phyloP scores from a whole-genome alignment of 2,113 vertebrate species.

The Megaceryle maxima region DNA sequence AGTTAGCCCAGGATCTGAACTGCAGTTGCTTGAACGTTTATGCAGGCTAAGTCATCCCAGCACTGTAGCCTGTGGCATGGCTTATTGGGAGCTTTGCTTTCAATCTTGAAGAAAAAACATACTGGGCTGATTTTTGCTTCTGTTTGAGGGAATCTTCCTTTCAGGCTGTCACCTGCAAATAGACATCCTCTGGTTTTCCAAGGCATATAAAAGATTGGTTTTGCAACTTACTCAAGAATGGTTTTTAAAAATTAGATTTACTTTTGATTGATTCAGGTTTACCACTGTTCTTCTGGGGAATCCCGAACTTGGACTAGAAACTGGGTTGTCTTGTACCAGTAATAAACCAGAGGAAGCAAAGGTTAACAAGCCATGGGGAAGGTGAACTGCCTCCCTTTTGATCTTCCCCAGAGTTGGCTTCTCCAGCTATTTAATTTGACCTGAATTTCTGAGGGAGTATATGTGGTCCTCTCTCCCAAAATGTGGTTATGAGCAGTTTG shows the following conservation, averaged over 20 bases:
- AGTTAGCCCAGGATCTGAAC: background rate
- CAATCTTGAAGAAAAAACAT: background rate
- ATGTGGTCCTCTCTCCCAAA: background rate
- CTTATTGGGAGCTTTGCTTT: background rate
- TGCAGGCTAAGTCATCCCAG: background rate
- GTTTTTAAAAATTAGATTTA: background rate
- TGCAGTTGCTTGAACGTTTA: background rate
- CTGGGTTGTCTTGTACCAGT: background rate
- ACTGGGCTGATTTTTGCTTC: background rate
- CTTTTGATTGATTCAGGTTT: background rate
- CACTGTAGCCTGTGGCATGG: rapidly evolving
- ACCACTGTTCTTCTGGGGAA: background rate
- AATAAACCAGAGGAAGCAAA: background rate
- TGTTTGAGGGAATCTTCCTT: background rate
- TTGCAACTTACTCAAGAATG: background rate
- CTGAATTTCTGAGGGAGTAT: background rate
- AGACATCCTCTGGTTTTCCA: background rate
- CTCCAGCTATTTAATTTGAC: background rate
- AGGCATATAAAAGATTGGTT: background rate
- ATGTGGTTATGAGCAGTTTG: background rate
- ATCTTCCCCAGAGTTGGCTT: background rate
- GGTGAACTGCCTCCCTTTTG: background rate
- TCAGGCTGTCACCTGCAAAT: background rate
- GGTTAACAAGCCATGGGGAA: background rate
- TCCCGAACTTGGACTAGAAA: background rate